Conservation (phyloP, 2,797 vertebrate species). For the Micropoecilia bifurca region DNA sequence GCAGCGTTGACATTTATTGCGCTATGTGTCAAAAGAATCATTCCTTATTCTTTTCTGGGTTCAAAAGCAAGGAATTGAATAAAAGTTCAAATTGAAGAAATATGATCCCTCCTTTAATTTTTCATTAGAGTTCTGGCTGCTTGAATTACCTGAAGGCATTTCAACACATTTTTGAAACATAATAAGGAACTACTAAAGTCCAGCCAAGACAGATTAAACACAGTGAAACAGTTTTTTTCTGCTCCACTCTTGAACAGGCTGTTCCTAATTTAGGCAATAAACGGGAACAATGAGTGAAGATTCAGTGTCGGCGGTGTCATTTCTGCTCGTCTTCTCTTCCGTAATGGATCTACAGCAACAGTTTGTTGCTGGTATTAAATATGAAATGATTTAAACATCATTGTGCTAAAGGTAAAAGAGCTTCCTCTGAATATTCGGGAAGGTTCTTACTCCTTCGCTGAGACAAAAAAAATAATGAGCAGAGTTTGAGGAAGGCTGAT, state of each 20-base stretch:
- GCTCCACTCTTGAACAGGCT: neutral
- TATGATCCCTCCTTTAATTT: neutral
- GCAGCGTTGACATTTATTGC: neutral
- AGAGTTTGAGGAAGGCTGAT: slow-evolving; percentile 35
- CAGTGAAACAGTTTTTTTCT: neutral
- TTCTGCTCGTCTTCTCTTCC: neutral
- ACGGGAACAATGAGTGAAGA: neutral
- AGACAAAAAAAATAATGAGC: slow-evolving; percentile 41
- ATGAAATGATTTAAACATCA: neutral
- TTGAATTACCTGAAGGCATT: neutral
- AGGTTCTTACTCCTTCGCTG: slow-evolving; percentile 38
- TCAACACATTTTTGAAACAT: neutral
- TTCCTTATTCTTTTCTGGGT: neutral
- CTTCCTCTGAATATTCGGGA: slow-evolving; percentile 4
- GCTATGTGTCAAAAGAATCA: neutral
- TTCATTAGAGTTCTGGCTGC: neutral
- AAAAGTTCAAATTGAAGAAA: neutral
- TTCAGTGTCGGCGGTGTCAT: neutral
- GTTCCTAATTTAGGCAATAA: neutral
- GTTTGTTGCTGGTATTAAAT: neutral
- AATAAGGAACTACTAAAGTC: neutral
- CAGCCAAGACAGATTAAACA: neutral
- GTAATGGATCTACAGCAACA: neutral
- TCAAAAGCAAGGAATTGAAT: neutral
- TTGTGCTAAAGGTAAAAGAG: neutral